A percentile compares a stretch with the other conserved stretches of the same genome.
Conservation (phyloP, 2,888 invertebrate species). For the Scaptomyza flava region DNA sequence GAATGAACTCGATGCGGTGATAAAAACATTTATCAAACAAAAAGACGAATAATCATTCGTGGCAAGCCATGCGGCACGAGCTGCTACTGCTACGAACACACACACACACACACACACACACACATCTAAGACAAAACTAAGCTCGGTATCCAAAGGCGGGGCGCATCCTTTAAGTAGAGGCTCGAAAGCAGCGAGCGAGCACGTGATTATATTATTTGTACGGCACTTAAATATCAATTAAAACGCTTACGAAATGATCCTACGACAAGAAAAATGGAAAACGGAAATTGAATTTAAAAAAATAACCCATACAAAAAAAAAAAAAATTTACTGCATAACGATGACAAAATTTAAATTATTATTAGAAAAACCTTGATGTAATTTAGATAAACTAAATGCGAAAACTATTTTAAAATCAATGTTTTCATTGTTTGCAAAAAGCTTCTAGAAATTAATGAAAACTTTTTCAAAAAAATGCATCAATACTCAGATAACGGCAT, state of each 20-base stretch:
- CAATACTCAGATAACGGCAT: no score
- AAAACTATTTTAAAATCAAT: no score
- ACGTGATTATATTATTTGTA: conserved; percentile 72
- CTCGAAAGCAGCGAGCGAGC: conserved; percentile 15
- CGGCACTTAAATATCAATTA: conserved; percentile 79
- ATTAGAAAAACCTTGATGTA: no score
- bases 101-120: neutral
- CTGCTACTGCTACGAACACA: conserved; percentile 25
- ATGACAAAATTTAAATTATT: neutral
- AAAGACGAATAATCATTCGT: conserved; percentile 81
- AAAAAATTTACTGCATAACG: neutral
- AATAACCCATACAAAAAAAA: conserved; percentile 5
- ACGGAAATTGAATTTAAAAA: conserved; percentile 11
- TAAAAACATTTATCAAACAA: conserved; percentile 84
- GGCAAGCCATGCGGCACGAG: conserved; percentile 57
- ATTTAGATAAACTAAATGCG: no score
- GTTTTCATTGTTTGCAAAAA: no score
- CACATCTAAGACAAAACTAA: conserved; percentile 14
- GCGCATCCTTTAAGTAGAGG: conserved; percentile 4
- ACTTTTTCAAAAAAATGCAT: no score
- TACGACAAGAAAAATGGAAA: conserved; percentile 19
- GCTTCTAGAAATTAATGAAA: no score
- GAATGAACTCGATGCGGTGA: conserved; percentile 84
- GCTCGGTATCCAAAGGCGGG: neutral
- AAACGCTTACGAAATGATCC: conserved; percentile 28